These are phyloP conservation scores for Pentamera pediparva DNA, from an alignment of 53 echinoderm and acorn worm species.

Conservation along the genomic window DNA sequence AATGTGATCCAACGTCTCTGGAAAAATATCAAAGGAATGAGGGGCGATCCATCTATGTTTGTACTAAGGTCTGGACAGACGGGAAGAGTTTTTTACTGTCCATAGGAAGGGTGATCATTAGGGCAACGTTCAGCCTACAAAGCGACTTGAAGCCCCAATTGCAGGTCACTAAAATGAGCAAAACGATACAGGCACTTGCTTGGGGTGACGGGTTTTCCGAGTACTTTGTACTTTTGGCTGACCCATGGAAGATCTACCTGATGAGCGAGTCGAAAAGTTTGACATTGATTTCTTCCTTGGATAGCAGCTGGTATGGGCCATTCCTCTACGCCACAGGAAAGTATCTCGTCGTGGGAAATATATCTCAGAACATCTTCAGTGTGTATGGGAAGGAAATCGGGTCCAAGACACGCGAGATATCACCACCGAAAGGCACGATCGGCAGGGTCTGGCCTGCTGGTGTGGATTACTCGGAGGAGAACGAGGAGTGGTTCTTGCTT, in stretches of 20 bases:
- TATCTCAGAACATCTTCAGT: conserved; percentile 13
- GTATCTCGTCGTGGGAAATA: background rate
- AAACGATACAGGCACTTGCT: background rate
- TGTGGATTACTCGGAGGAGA: background rate
- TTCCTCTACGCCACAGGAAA: background rate
- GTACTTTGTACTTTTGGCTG: background rate
- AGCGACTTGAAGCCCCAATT: background rate
- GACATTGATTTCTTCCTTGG: background rate
- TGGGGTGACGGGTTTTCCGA: background rate
- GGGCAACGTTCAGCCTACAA: background rate
- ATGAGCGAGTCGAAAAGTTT: background rate
- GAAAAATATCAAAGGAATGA: background rate
- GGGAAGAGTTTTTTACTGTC: background rate
- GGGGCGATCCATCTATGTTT: background rate
- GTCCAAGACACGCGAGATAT: background rate
- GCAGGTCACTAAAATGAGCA: background rate
- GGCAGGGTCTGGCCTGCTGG: background rate
- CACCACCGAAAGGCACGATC: background rate
- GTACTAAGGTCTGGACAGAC: background rate
- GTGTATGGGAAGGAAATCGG: background rate
- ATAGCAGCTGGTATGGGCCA: background rate
- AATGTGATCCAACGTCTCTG: background rate
- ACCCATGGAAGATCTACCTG: conserved; percentile 6
- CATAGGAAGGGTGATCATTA: background rate
- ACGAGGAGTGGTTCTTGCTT: conserved; percentile 1